phyloP scores from a whole-genome alignment of 1,140 invertebrate genomes.

The Neotoxoptera formosana region DNA sequence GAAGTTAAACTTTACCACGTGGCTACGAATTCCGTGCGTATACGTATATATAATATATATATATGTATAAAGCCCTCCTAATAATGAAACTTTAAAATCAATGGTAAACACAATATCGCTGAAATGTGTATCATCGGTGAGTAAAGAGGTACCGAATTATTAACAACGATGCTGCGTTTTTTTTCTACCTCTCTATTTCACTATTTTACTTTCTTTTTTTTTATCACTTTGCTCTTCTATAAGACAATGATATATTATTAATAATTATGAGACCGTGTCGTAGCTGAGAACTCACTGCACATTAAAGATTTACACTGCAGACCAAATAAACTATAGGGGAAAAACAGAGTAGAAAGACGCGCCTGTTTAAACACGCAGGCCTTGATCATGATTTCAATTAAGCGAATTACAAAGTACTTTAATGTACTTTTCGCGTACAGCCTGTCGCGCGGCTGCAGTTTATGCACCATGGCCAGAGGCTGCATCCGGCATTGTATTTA shows the following conservation, averaged over 20 bases:
- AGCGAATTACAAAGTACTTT: background rate
- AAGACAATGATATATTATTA: background rate
- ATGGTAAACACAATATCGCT: background rate
- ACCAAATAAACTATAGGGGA: background rate
- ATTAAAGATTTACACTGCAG: background rate
- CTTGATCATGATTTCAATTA: constrained; percentile 17
- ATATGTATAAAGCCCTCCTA: background rate
- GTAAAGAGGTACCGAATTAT: background rate
- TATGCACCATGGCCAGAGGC: background rate
- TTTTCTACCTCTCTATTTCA: background rate
- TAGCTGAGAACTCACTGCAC: background rate
- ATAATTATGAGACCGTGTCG: background rate
- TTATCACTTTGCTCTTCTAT: background rate
- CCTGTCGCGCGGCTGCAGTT: background rate
- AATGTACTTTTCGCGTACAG: background rate
- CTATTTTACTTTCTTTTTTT: background rate
- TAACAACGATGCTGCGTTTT: background rate
- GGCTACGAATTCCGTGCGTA: background rate
- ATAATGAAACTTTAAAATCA: background rate
- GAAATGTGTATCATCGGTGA: background rate
- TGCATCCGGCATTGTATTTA: background rate
- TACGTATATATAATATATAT: too few relatives aligned
- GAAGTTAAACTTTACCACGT: background rate
- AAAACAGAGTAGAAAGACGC: background rate
- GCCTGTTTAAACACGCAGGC: background rate